Percentiles rank a stretch among this genome's conserved stretches.
phyloP scores from a whole-genome alignment of 2,888 invertebrate genomes.

The Fragum fragum region DNA sequence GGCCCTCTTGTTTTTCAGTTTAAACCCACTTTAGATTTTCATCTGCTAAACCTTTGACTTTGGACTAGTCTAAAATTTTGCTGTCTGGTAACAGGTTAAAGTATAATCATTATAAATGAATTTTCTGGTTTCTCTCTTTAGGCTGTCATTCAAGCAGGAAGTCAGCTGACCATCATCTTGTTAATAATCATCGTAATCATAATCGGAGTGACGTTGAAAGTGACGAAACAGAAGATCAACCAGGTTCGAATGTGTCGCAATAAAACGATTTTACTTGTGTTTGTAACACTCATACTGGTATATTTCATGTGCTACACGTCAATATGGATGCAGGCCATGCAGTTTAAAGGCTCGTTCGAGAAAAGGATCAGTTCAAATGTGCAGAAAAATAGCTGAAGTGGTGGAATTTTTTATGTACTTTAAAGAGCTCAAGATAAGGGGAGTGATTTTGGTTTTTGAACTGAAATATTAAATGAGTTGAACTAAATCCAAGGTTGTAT shows the following conservation, averaged over 20 bases:
- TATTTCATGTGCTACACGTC: slow-evolving; percentile 83
- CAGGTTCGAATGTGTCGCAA: slow-evolving; percentile 75
- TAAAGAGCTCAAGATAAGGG: too few species aligned
- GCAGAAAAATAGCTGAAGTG: slow-evolving; percentile 7
- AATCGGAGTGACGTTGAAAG: slow-evolving; percentile 59
- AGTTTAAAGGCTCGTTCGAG: slow-evolving; percentile 78
- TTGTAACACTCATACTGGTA: slow-evolving; percentile 75
- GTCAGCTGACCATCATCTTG: slow-evolving; percentile 65
- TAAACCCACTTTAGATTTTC: too few species aligned
- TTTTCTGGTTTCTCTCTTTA: slow-evolving; percentile 52
- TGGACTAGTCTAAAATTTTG: too few species aligned
- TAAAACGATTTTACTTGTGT: slow-evolving; percentile 78
- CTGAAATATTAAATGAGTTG: too few species aligned
- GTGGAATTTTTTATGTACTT: neutral
- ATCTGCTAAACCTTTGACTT: too few species aligned
- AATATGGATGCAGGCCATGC: slow-evolving; percentile 81
- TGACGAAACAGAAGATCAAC: slow-evolving; percentile 68
- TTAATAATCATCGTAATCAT: slow-evolving; percentile 65
- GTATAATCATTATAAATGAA: too few species aligned
- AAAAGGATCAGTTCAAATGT: slow-evolving; percentile 69
- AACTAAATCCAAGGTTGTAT: too few species aligned
- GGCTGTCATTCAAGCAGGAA: slow-evolving; percentile 71
- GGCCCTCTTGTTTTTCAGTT: too few species aligned
- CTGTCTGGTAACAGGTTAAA: too few species aligned
- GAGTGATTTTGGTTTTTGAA: too few species aligned